Conservation (phyloP, 2,888 invertebrate genomes). For the Stenoptilia bipunctidactyla region DNA sequence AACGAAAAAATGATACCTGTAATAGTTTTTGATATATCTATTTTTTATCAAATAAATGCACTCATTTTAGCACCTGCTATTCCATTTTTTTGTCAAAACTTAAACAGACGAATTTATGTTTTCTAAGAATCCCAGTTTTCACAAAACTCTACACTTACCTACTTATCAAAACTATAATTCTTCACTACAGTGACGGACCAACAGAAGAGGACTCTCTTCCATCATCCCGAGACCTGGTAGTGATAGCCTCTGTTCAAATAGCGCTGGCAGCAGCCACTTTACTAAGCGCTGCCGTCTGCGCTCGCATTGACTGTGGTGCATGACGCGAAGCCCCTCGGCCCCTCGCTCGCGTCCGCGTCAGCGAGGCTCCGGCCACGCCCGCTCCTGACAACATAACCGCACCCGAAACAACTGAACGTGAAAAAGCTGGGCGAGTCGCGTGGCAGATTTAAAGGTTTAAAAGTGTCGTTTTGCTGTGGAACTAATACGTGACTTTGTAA, state of each 20-base stretch:
- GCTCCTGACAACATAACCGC: slow-evolving; percentile 26
- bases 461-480: neutral
- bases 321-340: slow-evolving; percentile 57
- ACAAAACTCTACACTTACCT: too few species aligned
- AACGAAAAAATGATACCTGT: too few species aligned
- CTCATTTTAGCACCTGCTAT: too few species aligned
- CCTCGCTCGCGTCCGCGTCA: slow-evolving; percentile 45
- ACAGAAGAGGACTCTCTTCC: slow-evolving; percentile 47
- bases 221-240: slow-evolving; percentile 50
- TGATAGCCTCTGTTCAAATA: slow-evolving; percentile 64
- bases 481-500: neutral
- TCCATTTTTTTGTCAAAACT: too few species aligned
- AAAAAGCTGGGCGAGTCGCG: slow-evolving; percentile 67
- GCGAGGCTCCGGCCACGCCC: slow-evolving; percentile 38
- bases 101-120: too few species aligned
- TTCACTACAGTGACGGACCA: slow-evolving; percentile 43
- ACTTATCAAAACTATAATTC: slow-evolving; percentile 7
- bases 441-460: slow-evolving; percentile 65
- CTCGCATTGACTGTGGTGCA: slow-evolving; percentile 63
- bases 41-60: too few species aligned
- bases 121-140: too few species aligned
- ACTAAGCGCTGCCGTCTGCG: slow-evolving; percentile 61
- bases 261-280: slow-evolving; percentile 60
- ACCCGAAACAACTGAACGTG: slow-evolving; percentile 38
- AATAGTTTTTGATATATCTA: too few species aligned